Conservation (phyloP, 1,140 invertebrate species). For the Scaptomyza graminum region DNA sequence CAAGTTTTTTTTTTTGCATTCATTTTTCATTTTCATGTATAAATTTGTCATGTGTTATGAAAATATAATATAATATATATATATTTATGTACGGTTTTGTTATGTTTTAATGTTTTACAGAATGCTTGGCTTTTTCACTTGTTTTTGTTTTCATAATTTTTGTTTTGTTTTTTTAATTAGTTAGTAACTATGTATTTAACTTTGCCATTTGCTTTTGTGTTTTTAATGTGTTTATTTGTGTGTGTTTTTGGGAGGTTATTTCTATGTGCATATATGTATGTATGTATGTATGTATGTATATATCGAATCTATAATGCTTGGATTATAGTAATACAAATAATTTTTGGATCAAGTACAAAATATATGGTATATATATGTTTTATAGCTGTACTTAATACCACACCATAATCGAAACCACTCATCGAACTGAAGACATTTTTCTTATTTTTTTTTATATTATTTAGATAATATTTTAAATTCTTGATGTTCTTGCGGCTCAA, state of each 20-base stretch:
- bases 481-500: conserved; percentile 42
- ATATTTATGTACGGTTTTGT: conserved; percentile 72
- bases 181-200: conserved; percentile 77
- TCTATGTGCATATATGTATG: conserved; percentile 49
- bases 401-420: conserved; percentile 64
- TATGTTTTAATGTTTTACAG: conserved; percentile 71
- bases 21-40: conserved; percentile 69
- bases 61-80: conserved; percentile 82
- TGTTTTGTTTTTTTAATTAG: conserved; percentile 38
- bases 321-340: conserved; percentile 63
- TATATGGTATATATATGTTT: no score
- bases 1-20: conserved; percentile 76
- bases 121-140: conserved; percentile 68
- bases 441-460: background rate
- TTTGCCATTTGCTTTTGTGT: conserved; percentile 57
- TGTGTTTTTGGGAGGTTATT: conserved; percentile 32
- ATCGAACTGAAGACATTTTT: conserved; percentile 74
- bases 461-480: conserved; percentile 54
- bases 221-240: conserved; percentile 12
- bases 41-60: conserved; percentile 82
- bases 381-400: conserved; percentile 47
- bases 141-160: conserved; percentile 21
- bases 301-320: conserved; percentile 19
- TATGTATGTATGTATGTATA: conserved; percentile 21
- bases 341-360: conserved; percentile 63